These are phyloP conservation scores for Chelon labrosus DNA, from an alignment of 2,797 vertebrate genomes.

Conservation along the genomic window DNA sequence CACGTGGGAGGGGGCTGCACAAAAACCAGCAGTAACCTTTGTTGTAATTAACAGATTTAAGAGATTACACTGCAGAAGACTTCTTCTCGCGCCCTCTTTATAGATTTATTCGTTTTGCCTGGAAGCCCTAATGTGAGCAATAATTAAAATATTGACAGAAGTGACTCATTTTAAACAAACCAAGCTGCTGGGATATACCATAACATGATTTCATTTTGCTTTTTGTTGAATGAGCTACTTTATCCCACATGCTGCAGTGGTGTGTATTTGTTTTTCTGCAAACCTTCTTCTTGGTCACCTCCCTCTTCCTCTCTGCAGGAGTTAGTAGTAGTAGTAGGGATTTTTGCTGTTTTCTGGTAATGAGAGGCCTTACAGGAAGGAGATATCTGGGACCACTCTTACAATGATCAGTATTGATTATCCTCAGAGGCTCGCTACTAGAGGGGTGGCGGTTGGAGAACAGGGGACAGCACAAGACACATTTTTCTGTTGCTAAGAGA, in stretches of 20 bases:
- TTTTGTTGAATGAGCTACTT: slow-evolving; percentile 30
- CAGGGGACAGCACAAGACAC: slow-evolving; percentile 37
- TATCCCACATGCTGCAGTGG: not conserved
- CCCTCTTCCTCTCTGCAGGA: slow-evolving; percentile 25
- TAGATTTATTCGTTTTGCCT: too few species aligned
- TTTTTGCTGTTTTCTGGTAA: slow-evolving; percentile 71
- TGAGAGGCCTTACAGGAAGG: slow-evolving; percentile 80
- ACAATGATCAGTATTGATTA: slow-evolving; percentile 84
- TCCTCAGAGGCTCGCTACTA: slow-evolving; percentile 51
- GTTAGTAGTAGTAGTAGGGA: slow-evolving; percentile 21
- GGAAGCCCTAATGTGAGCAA: not conserved
- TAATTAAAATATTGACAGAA: slow-evolving; percentile 9
- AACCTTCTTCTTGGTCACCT: slow-evolving; percentile 31
- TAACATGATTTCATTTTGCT: slow-evolving; percentile 8
- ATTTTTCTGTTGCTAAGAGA: slow-evolving; percentile 75
- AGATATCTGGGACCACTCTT: slow-evolving; percentile 75
- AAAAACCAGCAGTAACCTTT: slow-evolving; percentile 56
- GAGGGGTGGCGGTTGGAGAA: slow-evolving; percentile 32
- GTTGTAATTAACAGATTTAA: slow-evolving; percentile 70
- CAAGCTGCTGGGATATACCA: not conserved
- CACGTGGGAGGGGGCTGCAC: slow-evolving; percentile 27
- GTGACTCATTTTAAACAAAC: slow-evolving; percentile 3
- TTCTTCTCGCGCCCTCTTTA: not conserved
- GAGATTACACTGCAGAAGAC: slow-evolving; percentile 51
- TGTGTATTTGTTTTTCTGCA: slow-evolving; percentile 17